phyloP scores from a whole-genome alignment of 2,113 vertebrate genomes.

The Equus przewalskii region DNA sequence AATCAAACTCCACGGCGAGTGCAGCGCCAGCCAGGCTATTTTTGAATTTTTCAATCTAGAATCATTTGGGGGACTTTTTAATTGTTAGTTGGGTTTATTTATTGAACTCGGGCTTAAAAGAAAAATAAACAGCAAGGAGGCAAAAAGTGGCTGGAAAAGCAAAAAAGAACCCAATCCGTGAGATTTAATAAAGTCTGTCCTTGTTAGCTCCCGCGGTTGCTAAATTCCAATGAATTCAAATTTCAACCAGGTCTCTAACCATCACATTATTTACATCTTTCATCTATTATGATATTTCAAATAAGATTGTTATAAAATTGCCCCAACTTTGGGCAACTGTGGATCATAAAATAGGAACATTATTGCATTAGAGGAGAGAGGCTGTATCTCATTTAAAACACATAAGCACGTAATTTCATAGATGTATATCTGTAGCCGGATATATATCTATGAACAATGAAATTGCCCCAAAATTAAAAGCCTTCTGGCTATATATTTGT shows the following conservation, averaged over 20 bases:
- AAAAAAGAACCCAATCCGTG: background rate
- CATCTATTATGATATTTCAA: constrained; percentile 87
- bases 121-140: constrained; percentile 78
- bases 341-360: constrained; percentile 87
- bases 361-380: constrained; percentile 88
- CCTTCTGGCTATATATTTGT: constrained; percentile 91
- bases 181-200: constrained; percentile 81
- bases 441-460: constrained; percentile 91
- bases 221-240: constrained; percentile 84
- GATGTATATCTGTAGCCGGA: constrained; percentile 90
- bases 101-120: constrained; percentile 69
- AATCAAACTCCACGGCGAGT: constrained; percentile 67
- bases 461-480: constrained; percentile 93
- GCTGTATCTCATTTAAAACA: constrained; percentile 91
- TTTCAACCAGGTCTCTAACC: constrained; percentile 84
- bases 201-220: constrained; percentile 77
- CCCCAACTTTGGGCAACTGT: constrained; percentile 83
- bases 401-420: constrained; percentile 92
- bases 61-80: constrained; percentile 82
- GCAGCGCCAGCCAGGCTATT: constrained; percentile 50
- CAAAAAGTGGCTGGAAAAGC: constrained; percentile 44
- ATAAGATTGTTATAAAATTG: constrained; percentile 89
- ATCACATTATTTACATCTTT: constrained; percentile 88
- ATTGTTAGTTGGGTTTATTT: constrained; percentile 80
- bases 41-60: constrained; percentile 80